A percentile compares a stretch with the other conserved stretches of the same genome.
phyloP scores from a whole-genome alignment of 2,797 vertebrate genomes.

The Rhinophrynus dorsalis region DNA sequence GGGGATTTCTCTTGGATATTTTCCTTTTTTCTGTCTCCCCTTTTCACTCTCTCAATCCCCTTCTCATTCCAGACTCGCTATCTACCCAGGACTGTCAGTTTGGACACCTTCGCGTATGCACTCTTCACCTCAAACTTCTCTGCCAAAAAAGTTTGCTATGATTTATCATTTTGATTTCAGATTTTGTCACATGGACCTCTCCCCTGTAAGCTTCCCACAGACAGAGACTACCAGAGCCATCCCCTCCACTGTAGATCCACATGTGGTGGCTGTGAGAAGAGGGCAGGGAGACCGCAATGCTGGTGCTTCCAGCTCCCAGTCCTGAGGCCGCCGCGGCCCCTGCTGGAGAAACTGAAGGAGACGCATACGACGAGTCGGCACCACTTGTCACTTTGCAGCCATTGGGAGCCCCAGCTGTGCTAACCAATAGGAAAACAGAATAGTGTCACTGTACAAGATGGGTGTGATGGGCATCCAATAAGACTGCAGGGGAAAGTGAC shows the following conservation, averaged over 20 bases:
- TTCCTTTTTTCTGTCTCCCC: slow-evolving; percentile 61
- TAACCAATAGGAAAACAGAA: no score
- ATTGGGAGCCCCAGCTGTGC: no score
- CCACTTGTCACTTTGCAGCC: no score
- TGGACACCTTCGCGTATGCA: slow-evolving; percentile 98
- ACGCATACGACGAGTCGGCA: no score
- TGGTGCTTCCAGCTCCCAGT: no score
- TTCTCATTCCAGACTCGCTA: slow-evolving; percentile 96
- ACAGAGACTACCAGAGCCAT: neutral
- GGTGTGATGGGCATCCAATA: no score
- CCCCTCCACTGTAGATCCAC: neutral
- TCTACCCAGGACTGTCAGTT: slow-evolving; percentile 99
- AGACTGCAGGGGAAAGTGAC: no score
- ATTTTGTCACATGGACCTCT: slow-evolving; percentile 74
- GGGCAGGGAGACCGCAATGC: no score
- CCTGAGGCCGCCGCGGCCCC: no score
- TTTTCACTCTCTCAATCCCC: slow-evolving; percentile 74
- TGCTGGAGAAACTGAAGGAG: no score
- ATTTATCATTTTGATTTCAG: slow-evolving; percentile 87
- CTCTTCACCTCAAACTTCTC: slow-evolving; percentile 78
- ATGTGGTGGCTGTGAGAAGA: no score
- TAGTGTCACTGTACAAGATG: no score
- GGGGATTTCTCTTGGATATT: slow-evolving; percentile 64
- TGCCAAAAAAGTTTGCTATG: slow-evolving; percentile 90
- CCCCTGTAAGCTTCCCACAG: slow-evolving; percentile 7